Evolutionary conservation across 30 jellyfish, hydroid and myxozoan genomes (phyloP).

Genomic region (Aurelia aurita): DNA sequence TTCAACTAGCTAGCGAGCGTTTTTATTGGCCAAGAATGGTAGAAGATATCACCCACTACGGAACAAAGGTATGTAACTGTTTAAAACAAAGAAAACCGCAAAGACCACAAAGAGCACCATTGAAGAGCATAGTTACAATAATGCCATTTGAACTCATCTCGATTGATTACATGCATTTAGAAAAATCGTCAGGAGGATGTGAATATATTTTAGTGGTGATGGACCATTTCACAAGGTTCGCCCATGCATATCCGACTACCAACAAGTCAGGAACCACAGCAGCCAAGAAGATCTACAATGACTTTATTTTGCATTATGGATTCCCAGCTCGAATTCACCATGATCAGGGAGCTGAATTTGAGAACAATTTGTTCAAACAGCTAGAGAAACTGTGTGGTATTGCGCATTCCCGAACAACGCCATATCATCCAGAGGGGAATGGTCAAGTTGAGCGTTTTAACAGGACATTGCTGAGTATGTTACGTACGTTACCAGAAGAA

Average conservation of each 20-base stretch:
- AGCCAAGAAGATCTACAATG: slow-evolving; percentile 35
- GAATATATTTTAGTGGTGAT: slow-evolving; percentile 51
- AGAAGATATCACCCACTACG: too few relatives aligned
- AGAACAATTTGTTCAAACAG: slow-evolving; percentile 31
- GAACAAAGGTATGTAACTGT: not conserved
- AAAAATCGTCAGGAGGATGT: slow-evolving; percentile 56
- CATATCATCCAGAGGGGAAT: slow-evolving; percentile 66
- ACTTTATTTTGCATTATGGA: slow-evolving; percentile 33
- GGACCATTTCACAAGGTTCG: slow-evolving; percentile 62
- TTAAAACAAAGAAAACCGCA: slow-evolving; percentile 14
- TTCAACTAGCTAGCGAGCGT: too few relatives aligned
- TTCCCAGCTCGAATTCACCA: slow-evolving; percentile 62
- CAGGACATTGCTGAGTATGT: slow-evolving; percentile 49
- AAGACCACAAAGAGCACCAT: not conserved
- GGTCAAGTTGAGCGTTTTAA: slow-evolving; percentile 70
- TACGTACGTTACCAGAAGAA: slow-evolving; percentile 20
- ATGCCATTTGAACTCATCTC: slow-evolving; percentile 54
- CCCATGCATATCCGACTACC: slow-evolving; percentile 48
- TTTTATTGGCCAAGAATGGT: too few relatives aligned
- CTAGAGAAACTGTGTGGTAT: slow-evolving; percentile 39
- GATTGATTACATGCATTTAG: slow-evolving; percentile 62
- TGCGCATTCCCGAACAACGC: slow-evolving; percentile 49
- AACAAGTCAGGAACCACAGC: slow-evolving; percentile 58
- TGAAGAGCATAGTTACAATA: slow-evolving; percentile 27
- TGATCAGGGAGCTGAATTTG: slow-evolving; percentile 72